Evolutionary conservation across 2,797 vertebrate genomes (phyloP), one percentile per base, ranked within the genome.

Genomic region (Percopsis omiscomaycus): DNA sequence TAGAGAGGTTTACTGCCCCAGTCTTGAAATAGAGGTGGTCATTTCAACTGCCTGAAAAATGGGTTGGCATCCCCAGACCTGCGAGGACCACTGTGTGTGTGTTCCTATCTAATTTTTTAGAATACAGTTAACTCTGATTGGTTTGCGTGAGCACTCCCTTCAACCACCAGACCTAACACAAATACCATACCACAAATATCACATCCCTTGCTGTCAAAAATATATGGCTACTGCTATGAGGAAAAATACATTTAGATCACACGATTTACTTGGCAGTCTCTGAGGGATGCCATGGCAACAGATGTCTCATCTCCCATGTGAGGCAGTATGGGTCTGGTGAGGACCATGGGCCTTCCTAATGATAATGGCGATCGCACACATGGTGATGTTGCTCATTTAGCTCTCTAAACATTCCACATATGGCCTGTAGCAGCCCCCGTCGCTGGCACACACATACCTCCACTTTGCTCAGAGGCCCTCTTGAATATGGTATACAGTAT

Each of bases 241-340:
- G 82, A 63, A 56, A 70, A 86, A 88, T 91, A 77, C 81, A 87
- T 74, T 89, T 82, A 90, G 79, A 84, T 86, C 79, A 73, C 77
- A 74, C 61, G 72, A 87, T 84, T 85, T 55, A 11, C 78, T 85
- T 78, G 80, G 81, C 75, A 70, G 84, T 77, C 82, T 72, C 77
- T 29, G 42, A 79, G 65, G 71, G 89, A 86, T 89, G 88, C 91
- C 90, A 92, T 92, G 84, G 91, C 86, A 93, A 93, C 89, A 91
- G 89, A 89, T 87, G 84, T 85, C 81, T 74, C 61, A 49, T 74
- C 70, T 62, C 78, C 78, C 74, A 79, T 80, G 79, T 37, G 73
- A 82, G 73, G 79, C 69, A 62, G 66, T 51, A 46, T 72, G 68
- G 81, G 44, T 12, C 13, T 3, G 57, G 55, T 58, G 8, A 32